Conservation (phyloP, 2,797 vertebrate species). For the Euthynnus affinis region DNA sequence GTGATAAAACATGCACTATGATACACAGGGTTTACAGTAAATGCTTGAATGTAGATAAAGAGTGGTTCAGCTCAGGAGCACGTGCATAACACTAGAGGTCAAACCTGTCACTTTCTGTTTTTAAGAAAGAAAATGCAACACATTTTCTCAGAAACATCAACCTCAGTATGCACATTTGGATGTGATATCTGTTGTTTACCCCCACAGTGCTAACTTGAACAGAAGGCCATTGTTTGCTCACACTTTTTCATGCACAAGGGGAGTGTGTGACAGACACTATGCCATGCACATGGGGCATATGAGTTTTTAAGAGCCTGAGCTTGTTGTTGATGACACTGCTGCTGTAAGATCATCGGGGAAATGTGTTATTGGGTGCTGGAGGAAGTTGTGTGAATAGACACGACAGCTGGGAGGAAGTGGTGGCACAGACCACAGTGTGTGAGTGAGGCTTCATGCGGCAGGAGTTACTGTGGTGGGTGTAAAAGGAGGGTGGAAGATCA, state of each 20-base stretch:
- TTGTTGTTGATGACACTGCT: conserved; percentile 58
- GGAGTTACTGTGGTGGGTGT: conserved; percentile 33
- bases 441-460: conserved; percentile 45
- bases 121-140: not conserved
- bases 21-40: no score
- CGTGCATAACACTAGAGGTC: not conserved
- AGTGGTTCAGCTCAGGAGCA: not conserved
- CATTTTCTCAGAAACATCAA: conserved; percentile 34
- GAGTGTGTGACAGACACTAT: not conserved
- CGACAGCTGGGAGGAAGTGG: conserved; percentile 76
- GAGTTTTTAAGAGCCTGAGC: not conserved
- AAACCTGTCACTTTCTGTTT: conserved; percentile 28
- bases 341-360: conserved; percentile 31
- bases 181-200: not conserved
- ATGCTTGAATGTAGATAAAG: no score
- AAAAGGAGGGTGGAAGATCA: conserved; percentile 42
- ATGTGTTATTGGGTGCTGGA: conserved; percentile 58
- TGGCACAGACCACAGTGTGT: conserved; percentile 63
- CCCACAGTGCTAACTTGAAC: not conserved
- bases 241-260: not conserved
- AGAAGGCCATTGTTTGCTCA: conserved; percentile 40
- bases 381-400: conserved; percentile 77
- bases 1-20: no score
- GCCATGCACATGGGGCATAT: not conserved
- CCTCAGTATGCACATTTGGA: not conserved